These are phyloP conservation scores for Dusona sp. DNA, from an alignment of 2,888 invertebrate species.

Conservation along the genomic window DNA sequence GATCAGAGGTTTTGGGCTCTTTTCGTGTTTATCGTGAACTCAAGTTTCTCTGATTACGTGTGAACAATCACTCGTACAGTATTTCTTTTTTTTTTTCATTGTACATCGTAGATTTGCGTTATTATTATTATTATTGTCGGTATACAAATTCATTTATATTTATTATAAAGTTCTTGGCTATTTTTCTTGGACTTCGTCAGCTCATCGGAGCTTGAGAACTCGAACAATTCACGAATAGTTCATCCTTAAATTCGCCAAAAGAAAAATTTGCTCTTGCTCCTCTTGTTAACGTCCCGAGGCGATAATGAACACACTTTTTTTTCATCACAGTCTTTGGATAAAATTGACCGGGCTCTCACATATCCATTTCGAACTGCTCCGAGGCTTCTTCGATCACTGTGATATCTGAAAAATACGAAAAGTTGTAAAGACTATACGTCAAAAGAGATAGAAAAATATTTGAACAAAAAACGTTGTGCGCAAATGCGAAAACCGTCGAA, in stretches of 20 bases:
- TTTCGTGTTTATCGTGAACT: background rate
- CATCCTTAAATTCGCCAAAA: background rate
- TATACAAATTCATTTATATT: constrained; percentile 30
- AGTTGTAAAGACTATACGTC: background rate
- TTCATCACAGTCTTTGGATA: constrained; percentile 71
- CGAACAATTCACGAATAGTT: constrained; percentile 4
- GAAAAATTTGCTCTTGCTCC: constrained; percentile 15
- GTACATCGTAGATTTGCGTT: constrained; percentile 18
- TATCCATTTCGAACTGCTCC: constrained; percentile 85
- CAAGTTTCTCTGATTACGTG: background rate
- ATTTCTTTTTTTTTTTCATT: background rate
- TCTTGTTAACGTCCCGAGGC: constrained; percentile 34
- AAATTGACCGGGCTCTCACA: constrained; percentile 76
- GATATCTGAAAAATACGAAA: constrained; percentile 74
- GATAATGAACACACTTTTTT: constrained; percentile 74
- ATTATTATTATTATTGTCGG: constrained; percentile 21
- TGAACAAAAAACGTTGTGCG: background rate
- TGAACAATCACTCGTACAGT: background rate
- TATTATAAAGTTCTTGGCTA: background rate
- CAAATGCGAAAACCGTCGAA: background rate
- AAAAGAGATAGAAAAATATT: background rate
- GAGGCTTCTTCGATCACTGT: constrained; percentile 79
- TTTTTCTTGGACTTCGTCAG: background rate
- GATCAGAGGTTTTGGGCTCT: background rate
- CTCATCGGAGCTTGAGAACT: background rate